Evolutionary conservation across 2,888 invertebrate species (phyloP).

Genomic region (Disparrhopalites patrizii): DNA sequence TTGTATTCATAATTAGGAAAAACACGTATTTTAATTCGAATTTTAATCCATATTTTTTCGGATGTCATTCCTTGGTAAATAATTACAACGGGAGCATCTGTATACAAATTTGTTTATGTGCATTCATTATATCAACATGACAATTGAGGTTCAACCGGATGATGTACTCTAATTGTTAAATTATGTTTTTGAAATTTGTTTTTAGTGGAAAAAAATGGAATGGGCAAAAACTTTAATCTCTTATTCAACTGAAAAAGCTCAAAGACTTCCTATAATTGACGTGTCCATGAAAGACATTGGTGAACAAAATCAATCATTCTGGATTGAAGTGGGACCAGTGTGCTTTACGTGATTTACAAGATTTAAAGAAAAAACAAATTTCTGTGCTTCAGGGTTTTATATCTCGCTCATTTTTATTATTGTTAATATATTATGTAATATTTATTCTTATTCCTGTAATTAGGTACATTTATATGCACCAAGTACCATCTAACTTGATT

Average conservation of each 20-base stretch:
- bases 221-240: slow-evolving; percentile 76
- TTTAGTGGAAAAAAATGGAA: slow-evolving; percentile 62
- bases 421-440: not conserved
- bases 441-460: not conserved
- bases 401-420: not conserved
- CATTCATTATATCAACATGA: not conserved
- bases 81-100: not conserved
- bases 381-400: not conserved
- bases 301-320: slow-evolving; percentile 70
- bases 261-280: slow-evolving; percentile 75
- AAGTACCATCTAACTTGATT: too few species aligned
- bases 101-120: not conserved
- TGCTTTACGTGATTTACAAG: slow-evolving; percentile 61
- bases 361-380: not conserved
- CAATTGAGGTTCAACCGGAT: too few species aligned
- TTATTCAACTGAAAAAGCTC: slow-evolving; percentile 74
- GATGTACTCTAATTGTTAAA: too few species aligned
- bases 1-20: not conserved
- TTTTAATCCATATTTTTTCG: too few species aligned
- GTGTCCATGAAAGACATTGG: slow-evolving; percentile 75
- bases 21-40: too few species aligned
- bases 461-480: too few species aligned
- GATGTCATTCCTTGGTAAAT: too few species aligned
- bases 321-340: slow-evolving; percentile 74
- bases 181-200: not conserved